These are phyloP conservation scores for Oligia fasciuncula DNA, from an alignment of 2,888 invertebrate genomes.

Conservation along the genomic window DNA sequence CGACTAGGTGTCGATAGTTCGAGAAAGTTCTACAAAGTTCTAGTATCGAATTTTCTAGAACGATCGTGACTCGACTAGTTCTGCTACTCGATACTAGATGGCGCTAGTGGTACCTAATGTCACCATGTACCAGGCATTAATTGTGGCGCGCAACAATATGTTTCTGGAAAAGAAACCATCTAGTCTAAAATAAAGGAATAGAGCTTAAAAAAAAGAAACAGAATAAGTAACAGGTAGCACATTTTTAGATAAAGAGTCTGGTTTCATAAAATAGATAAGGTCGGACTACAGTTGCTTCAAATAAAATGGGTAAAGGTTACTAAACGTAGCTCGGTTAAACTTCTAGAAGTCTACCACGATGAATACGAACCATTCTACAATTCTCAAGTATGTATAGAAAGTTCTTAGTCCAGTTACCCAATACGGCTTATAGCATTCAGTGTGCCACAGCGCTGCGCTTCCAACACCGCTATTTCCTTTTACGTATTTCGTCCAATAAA, in stretches of 20 bases:
- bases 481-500: slow-evolving; percentile 71
- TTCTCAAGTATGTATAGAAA: not conserved
- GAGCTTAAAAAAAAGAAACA: not conserved
- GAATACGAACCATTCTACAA: not conserved
- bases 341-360: not conserved
- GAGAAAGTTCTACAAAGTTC: too few relatives aligned
- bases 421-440: slow-evolving; percentile 52
- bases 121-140: too few relatives aligned
- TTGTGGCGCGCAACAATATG: too few relatives aligned
- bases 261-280: not conserved
- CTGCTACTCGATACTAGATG: too few relatives aligned
- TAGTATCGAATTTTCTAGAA: too few relatives aligned
- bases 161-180: not conserved
- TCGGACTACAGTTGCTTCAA: not conserved
- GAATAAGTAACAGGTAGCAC: not conserved
- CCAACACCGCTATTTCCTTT: slow-evolving; percentile 63
- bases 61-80: too few relatives aligned
- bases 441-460: slow-evolving; percentile 42
- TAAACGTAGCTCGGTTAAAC: not conserved
- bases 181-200: not conserved
- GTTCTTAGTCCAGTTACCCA: slow-evolving; percentile 10
- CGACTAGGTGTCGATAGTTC: too few relatives aligned
- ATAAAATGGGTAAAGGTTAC: not conserved
- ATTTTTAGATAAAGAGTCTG: too few relatives aligned
- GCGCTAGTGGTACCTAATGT: too few relatives aligned